A percentile compares a stretch with the other conserved stretches of the same genome.
These are phyloP conservation scores for Pinctada fucata DNA, from an alignment of 2,888 invertebrate genomes.

Conservation along the genomic window DNA sequence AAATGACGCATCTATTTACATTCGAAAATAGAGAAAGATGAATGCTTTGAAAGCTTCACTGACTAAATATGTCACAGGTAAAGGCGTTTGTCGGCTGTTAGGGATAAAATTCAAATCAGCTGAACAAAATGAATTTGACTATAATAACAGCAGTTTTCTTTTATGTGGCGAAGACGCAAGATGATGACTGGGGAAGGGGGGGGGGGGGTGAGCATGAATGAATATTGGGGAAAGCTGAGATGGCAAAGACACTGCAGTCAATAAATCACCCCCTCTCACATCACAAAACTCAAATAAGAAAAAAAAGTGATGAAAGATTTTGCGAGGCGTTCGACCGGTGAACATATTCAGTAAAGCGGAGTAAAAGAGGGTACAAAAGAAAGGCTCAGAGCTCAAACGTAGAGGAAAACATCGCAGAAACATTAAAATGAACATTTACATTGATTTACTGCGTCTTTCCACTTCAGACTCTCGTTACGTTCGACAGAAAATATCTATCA, in stretches of 20 bases:
- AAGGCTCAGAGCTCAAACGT: slow-evolving; percentile 4
- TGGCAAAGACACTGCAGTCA: background rate
- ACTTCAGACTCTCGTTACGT: slow-evolving; percentile 24
- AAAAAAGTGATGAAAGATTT: background rate
- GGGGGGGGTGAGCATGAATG: too few species aligned
- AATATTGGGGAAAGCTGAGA: too few species aligned
- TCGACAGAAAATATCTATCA: slow-evolving; percentile 42
- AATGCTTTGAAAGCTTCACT: too few species aligned
- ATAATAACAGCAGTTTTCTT: too few species aligned
- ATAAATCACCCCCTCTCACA: background rate
- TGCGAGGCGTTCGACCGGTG: background rate
- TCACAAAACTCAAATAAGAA: background rate
- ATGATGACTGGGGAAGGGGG: too few species aligned
- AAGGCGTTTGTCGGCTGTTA: too few species aligned
- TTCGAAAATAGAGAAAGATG: too few species aligned
- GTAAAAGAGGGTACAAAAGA: background rate
- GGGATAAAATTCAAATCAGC: too few species aligned
- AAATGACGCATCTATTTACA: too few species aligned
- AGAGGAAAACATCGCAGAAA: slow-evolving; percentile 21
- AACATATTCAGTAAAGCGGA: background rate
- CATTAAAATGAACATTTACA: slow-evolving; percentile 40
- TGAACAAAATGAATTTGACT: too few species aligned
- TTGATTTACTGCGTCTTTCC: slow-evolving; percentile 34
- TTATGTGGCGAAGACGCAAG: too few species aligned
- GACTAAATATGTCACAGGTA: too few species aligned